Conservation (phyloP, 2,888 invertebrate species). For the Nezara viridula region DNA sequence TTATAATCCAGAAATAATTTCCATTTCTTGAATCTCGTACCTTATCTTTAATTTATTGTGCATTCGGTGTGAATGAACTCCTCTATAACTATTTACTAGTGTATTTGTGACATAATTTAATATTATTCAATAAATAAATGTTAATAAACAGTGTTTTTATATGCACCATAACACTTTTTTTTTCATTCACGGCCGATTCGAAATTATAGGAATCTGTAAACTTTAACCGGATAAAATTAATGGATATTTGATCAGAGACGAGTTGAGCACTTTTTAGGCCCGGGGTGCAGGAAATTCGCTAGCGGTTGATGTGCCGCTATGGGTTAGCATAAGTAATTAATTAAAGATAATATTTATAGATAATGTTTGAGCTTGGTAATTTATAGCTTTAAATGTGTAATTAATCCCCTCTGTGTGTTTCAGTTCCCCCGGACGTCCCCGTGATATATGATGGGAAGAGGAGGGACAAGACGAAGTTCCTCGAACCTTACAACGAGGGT, state of each 20-base stretch:
- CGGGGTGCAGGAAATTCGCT: neutral
- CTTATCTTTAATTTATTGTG: too few species aligned
- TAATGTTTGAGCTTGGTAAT: slow-evolving; percentile 48
- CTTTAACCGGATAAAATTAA: neutral
- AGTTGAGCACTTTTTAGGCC: neutral
- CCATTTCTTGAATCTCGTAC: too few species aligned
- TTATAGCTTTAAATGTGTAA: slow-evolving; percentile 60
- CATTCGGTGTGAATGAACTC: too few species aligned
- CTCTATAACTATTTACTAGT: too few species aligned
- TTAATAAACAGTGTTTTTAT: too few species aligned
- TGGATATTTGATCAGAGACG: neutral
- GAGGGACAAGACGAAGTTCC: slow-evolving; percentile 76
- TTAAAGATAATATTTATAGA: slow-evolving; percentile 60
- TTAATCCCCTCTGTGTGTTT: slow-evolving; percentile 65
- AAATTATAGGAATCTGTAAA: neutral
- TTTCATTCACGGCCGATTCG: too few species aligned
- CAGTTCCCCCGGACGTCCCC: slow-evolving; percentile 87
- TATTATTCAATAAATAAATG: too few species aligned
- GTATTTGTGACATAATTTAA: too few species aligned
- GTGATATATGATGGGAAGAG: slow-evolving; percentile 85
- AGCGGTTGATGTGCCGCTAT: neutral
- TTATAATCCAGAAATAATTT: too few species aligned
- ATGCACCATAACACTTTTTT: too few species aligned
- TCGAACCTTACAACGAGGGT: slow-evolving; percentile 90
- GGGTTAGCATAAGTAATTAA: slow-evolving; percentile 60